Conservation (phyloP, 2,797 vertebrate genomes). For the Heteromormyrus szaboi region DNA sequence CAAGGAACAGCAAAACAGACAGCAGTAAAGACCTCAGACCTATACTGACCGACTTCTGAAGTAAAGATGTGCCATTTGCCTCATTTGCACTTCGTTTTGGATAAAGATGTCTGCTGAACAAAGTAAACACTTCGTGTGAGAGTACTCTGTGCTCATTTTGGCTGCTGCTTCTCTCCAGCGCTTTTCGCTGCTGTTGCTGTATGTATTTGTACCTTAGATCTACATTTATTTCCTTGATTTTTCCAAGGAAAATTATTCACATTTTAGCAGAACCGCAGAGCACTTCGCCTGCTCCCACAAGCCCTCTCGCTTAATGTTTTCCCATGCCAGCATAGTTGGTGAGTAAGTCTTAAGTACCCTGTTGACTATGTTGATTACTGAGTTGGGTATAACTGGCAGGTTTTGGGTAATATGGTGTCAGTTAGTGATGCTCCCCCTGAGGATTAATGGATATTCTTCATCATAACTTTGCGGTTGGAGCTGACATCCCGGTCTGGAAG, state of each 20-base stretch:
- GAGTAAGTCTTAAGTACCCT: not conserved
- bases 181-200: not conserved
- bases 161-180: not conserved
- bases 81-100: not conserved
- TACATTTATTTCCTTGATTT: not conserved
- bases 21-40: not conserved
- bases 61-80: not conserved
- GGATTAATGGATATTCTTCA: not conserved
- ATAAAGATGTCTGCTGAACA: not conserved
- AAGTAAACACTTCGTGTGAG: not conserved
- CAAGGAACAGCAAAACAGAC: not conserved
- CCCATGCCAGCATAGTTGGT: not conserved
- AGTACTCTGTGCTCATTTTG: not conserved
- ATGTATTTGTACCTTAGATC: not conserved
- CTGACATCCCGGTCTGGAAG: not conserved
- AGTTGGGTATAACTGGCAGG: not conserved
- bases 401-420: not conserved
- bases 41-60: not conserved
- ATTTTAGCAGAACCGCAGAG: not conserved
- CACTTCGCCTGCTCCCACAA: not conserved
- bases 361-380: not conserved
- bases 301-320: not conserved
- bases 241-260: not conserved
- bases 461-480: not conserved
- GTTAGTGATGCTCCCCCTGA: not conserved